phyloP scores from a whole-genome alignment of 2,113 vertebrate species.

The Corythornis vintsioides region DNA sequence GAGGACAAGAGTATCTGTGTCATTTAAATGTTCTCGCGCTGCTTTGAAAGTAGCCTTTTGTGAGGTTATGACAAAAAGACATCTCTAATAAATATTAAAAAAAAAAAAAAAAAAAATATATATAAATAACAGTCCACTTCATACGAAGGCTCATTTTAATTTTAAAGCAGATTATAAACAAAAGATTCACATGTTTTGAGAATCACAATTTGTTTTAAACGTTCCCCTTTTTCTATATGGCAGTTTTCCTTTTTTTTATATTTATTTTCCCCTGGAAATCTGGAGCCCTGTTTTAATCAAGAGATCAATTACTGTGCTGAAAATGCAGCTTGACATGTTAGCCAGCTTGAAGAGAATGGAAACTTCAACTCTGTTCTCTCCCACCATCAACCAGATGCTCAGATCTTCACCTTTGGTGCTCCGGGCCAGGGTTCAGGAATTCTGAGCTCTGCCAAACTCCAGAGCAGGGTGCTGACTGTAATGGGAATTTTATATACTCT shows the following conservation, averaged over 20 bases:
- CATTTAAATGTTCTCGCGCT: no score
- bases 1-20: no score
- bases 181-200: neutral
- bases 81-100: no score
- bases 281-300: conserved; percentile 33
- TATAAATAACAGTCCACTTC: neutral
- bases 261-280: neutral
- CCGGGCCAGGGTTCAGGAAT: conserved; percentile 23
- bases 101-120: no score
- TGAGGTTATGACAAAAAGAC: no score
- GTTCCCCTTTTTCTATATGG: neutral
- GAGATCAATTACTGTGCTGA: conserved; percentile 19
- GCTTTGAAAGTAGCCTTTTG: no score
- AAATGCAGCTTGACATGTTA: conserved; percentile 27
- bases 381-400: conserved; percentile 40
- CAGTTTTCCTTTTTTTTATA: neutral
- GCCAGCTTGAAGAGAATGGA: conserved; percentile 11
- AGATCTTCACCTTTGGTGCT: conserved; percentile 39
- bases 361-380: conserved; percentile 38
- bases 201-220: neutral
- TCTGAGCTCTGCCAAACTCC: conserved; percentile 21
- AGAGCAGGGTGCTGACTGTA: neutral
- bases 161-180: neutral
- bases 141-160: neutral
- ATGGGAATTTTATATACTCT: neutral